phyloP scores from a whole-genome alignment of 1,140 invertebrate genomes.

The Drosophila lacteicornis region DNA sequence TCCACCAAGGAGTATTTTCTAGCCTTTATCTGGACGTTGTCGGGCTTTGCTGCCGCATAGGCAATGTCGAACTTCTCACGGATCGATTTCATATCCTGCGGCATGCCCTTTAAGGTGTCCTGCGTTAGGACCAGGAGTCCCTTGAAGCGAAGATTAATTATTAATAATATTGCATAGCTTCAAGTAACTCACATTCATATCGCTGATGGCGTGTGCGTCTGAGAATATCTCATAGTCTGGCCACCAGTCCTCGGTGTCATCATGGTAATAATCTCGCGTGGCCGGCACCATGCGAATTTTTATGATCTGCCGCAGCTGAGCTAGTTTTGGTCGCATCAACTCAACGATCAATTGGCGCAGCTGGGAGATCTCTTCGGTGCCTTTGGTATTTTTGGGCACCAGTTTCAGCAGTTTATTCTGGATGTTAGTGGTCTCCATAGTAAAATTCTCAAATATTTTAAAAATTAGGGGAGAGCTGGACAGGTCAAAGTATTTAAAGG shows the following conservation, averaged over 20 bases:
- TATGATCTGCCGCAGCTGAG: conserved; percentile 11
- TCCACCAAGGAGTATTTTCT: conserved; percentile 14
- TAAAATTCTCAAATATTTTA: not conserved
- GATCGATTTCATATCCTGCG: conserved; percentile 34
- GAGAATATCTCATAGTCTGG: conserved; percentile 46
- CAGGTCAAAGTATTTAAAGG: not conserved
- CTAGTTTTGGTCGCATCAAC: conserved; percentile 38
- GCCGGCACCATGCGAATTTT: conserved; percentile 20
- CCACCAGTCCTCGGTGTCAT: conserved; percentile 41
- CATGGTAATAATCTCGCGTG: conserved; percentile 15
- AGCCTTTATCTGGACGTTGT: not conserved
- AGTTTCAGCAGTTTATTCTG: conserved; percentile 16
- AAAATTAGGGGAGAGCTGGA: not conserved
- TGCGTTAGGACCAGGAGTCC: conserved; percentile 30
- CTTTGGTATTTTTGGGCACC: not conserved
- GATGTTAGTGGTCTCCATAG: conserved; percentile 24
- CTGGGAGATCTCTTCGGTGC: conserved; percentile 1
- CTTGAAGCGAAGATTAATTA: not conserved
- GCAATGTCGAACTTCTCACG: conserved; percentile 8
- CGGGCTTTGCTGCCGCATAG: conserved; percentile 12
- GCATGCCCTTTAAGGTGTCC: conserved; percentile 19
- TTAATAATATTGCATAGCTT: no score
- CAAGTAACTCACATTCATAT: conserved; percentile 48
- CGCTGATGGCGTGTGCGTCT: conserved; percentile 35
- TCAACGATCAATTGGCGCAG: conserved; percentile 35